A percentile compares a stretch with the other conserved stretches of the same genome.
Evolutionary conservation across 2,888 invertebrate genomes (phyloP).

Genomic region (Drosophila kuntzei): DNA sequence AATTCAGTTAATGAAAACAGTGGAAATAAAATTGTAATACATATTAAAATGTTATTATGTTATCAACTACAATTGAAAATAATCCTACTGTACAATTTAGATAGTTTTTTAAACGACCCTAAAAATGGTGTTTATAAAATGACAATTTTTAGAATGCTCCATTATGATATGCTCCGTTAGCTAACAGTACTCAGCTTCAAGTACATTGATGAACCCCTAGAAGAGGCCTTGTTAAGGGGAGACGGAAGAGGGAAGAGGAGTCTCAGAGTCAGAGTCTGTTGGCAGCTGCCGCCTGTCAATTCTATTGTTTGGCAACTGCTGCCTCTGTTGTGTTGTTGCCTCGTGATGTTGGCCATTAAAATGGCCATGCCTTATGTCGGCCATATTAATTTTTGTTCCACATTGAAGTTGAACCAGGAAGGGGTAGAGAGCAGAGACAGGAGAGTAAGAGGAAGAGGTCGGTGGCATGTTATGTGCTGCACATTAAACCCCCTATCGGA

Average conservation of each 20-base stretch:
- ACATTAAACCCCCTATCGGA: constrained; percentile 40
- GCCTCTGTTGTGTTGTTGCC: constrained; percentile 20
- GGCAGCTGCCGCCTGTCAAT: constrained; percentile 40
- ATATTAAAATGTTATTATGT: not conserved
- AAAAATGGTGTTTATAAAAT: constrained; percentile 28
- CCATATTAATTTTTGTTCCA: constrained; percentile 74
- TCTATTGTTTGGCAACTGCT: constrained; percentile 67
- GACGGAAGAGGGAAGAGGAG: not conserved
- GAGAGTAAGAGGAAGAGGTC: not conserved
- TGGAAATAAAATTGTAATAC: not conserved
- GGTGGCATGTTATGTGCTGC: constrained; percentile 19
- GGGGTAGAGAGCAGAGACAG: not conserved
- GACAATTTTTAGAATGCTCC: constrained; percentile 26
- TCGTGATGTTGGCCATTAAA: constrained; percentile 65
- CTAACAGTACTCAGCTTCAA: constrained; percentile 30
- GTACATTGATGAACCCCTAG: constrained; percentile 14
- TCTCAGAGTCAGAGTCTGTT: constrained; percentile 16
- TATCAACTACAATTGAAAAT: not conserved
- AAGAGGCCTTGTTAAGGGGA: not conserved
- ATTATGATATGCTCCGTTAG: constrained; percentile 37
- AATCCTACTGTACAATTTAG: constrained; percentile 2
- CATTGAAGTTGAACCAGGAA: constrained; percentile 28
- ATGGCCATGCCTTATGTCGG: constrained; percentile 63
- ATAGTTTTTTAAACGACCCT: constrained; percentile 1
- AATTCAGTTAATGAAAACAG: not conserved